Evolutionary conservation across 2,888 invertebrate species (phyloP).

Genomic region (Rhorus exstirpatorius): DNA sequence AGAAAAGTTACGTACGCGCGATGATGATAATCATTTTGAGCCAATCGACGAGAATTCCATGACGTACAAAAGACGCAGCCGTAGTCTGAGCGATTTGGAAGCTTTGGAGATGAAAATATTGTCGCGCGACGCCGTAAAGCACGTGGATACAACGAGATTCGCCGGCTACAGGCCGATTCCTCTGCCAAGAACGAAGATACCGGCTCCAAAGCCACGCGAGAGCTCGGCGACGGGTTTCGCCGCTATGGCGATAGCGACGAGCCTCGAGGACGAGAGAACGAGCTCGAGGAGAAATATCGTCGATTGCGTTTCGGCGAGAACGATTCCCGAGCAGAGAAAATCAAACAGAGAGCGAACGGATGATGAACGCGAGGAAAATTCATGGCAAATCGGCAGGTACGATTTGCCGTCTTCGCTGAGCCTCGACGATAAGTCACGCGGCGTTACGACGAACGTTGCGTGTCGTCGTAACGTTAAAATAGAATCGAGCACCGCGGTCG

Average conservation of each 20-base stretch:
- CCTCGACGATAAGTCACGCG: slow-evolving; percentile 38
- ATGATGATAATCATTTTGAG: slow-evolving; percentile 37
- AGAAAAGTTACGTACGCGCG: too few relatives aligned
- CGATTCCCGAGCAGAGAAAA: slow-evolving; percentile 58
- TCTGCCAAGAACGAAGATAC: slow-evolving; percentile 74
- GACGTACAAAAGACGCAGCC: slow-evolving; percentile 75
- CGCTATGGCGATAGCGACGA: background rate
- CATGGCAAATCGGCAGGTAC: slow-evolving; percentile 9
- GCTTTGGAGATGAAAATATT: slow-evolving; percentile 68
- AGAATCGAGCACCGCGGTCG: slow-evolving; percentile 80
- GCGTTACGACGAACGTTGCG: background rate
- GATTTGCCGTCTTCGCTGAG: background rate
- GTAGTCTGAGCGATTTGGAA: slow-evolving; percentile 78
- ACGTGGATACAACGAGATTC: slow-evolving; percentile 7
- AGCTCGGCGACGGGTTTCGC: background rate
- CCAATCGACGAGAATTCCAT: slow-evolving; percentile 24
- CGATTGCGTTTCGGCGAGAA: slow-evolving; percentile 25
- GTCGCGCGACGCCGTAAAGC: slow-evolving; percentile 5
- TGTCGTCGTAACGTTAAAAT: slow-evolving; percentile 71
- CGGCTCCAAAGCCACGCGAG: slow-evolving; percentile 36
- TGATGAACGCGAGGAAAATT: slow-evolving; percentile 23
- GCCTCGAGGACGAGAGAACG: background rate
- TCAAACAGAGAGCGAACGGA: slow-evolving; percentile 42
- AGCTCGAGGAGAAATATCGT: background rate
- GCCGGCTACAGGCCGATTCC: slow-evolving; percentile 74